phyloP scores from a whole-genome alignment of 2,888 invertebrate genomes.

The Conchocele bisecta region DNA sequence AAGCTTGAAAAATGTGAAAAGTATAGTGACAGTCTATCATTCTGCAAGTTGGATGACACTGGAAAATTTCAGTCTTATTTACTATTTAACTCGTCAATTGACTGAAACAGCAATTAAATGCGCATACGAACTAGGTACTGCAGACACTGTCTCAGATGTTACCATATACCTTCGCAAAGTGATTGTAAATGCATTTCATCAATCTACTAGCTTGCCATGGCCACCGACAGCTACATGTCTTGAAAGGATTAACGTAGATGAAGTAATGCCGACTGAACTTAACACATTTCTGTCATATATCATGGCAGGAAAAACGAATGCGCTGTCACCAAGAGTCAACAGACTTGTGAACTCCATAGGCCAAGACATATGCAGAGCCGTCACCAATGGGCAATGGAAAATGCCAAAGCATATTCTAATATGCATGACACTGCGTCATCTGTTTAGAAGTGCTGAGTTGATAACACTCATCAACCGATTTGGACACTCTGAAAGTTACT shows the following conservation, averaged over 20 bases:
- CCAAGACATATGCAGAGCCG: constrained; percentile 41
- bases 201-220: not conserved
- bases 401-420: constrained; percentile 35
- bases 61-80: not conserved
- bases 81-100: not conserved
- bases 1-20: not conserved
- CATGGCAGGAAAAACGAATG: not conserved
- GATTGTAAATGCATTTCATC: not conserved
- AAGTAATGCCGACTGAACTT: not conserved
- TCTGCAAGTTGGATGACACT: not conserved
- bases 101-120: not conserved
- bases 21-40: not conserved
- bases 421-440: constrained; percentile 37
- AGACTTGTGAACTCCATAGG: constrained; percentile 21
- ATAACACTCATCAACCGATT: constrained; percentile 33
- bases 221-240: constrained; percentile 16
- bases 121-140: not conserved
- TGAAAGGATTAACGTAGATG: not conserved
- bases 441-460: constrained; percentile 35
- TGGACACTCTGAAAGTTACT: constrained; percentile 44
- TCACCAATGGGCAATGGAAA: constrained; percentile 33
- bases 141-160: not conserved
- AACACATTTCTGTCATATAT: constrained; percentile 1
- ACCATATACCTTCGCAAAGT: not conserved
- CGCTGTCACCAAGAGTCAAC: not conserved